These are phyloP conservation scores for Monopis laevigella DNA, from an alignment of 2,888 invertebrate species.

Conservation along the genomic window DNA sequence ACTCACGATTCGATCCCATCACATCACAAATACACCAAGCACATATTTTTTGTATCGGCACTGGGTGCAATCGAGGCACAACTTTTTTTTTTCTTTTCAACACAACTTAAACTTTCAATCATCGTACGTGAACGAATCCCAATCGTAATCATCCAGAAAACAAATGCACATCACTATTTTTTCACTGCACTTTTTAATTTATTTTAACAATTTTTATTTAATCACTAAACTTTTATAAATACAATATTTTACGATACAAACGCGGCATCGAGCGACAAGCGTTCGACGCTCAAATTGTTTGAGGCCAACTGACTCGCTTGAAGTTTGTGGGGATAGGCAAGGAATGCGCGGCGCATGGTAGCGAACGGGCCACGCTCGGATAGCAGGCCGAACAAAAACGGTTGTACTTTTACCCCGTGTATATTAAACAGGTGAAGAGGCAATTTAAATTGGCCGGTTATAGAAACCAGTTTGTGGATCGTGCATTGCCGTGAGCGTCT, in stretches of 20 bases:
- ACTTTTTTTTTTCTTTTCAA: slow-evolving; percentile 48
- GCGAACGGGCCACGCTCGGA: slow-evolving; percentile 47
- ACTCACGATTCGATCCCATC: slow-evolving; percentile 59
- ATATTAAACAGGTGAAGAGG: slow-evolving; percentile 26
- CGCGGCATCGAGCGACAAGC: slow-evolving; percentile 33
- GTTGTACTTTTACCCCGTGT: slow-evolving; percentile 1
- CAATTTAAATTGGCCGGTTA: slow-evolving; percentile 35
- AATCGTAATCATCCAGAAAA: slow-evolving; percentile 28
- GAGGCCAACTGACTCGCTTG: slow-evolving; percentile 61
- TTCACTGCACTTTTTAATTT: slow-evolving; percentile 30
- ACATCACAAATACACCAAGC: slow-evolving; percentile 49
- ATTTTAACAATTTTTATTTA: no score
- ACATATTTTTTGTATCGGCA: slow-evolving; percentile 45
- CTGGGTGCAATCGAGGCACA: slow-evolving; percentile 46
- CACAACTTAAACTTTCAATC: slow-evolving; percentile 54
- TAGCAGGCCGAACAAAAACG: slow-evolving; percentile 37
- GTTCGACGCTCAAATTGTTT: slow-evolving; percentile 40
- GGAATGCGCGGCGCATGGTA: slow-evolving; percentile 65
- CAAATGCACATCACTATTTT: slow-evolving; percentile 21
- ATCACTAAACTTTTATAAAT: slow-evolving; percentile 1
- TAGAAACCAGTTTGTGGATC: slow-evolving; percentile 60
- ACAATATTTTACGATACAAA: slow-evolving; percentile 45
- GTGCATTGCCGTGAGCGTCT: slow-evolving; percentile 61
- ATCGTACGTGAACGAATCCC: slow-evolving; percentile 38
- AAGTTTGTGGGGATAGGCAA: slow-evolving; percentile 45